Percentiles rank a stretch among this genome's conserved stretches.
Conservation (phyloP, 2,888 invertebrate species). For the Scaptomyza caliginosa region DNA sequence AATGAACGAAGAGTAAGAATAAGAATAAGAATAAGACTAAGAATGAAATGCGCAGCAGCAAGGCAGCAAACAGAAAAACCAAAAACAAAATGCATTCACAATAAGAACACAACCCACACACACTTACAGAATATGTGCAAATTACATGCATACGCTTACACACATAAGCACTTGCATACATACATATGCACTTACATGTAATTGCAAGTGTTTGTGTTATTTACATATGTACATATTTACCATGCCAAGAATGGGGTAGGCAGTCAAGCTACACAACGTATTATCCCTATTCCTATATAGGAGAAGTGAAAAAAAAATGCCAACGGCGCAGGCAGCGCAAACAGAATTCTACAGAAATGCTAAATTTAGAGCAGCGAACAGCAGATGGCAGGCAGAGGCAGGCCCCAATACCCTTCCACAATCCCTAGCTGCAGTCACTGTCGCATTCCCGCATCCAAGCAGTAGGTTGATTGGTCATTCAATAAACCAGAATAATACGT, state of each 20-base stretch:
- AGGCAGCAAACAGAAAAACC: constrained; percentile 27
- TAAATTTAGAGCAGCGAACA: constrained; percentile 70
- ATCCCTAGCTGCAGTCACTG: constrained; percentile 32
- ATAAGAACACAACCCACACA: constrained; percentile 17
- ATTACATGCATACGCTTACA: background rate
- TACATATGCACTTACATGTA: background rate
- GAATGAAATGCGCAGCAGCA: constrained; percentile 50
- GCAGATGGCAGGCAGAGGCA: constrained; percentile 28
- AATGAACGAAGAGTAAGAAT: constrained; percentile 68
- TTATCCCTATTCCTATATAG: constrained; percentile 65
- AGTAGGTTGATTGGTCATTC: constrained; percentile 80
- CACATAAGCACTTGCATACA: no score
- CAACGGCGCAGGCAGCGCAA: constrained; percentile 50
- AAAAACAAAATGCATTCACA: constrained; percentile 50
- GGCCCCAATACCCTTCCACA: constrained; percentile 21
- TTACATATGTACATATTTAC: constrained; percentile 24
- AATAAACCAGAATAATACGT: constrained; percentile 55
- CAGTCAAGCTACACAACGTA: constrained; percentile 36
- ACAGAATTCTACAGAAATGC: constrained; percentile 70
- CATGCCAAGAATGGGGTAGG: constrained; percentile 29
- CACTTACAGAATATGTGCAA: background rate
- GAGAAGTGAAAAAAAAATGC: constrained; percentile 60
- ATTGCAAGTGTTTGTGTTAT: constrained; percentile 7
- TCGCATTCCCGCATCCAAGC: constrained; percentile 51
- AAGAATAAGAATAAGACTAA: constrained; percentile 67